These are phyloP conservation scores for Hormiphora californensis DNA, from an alignment of 37 sponge, comb jelly and placozoan genomes.

Conservation along the genomic window DNA sequence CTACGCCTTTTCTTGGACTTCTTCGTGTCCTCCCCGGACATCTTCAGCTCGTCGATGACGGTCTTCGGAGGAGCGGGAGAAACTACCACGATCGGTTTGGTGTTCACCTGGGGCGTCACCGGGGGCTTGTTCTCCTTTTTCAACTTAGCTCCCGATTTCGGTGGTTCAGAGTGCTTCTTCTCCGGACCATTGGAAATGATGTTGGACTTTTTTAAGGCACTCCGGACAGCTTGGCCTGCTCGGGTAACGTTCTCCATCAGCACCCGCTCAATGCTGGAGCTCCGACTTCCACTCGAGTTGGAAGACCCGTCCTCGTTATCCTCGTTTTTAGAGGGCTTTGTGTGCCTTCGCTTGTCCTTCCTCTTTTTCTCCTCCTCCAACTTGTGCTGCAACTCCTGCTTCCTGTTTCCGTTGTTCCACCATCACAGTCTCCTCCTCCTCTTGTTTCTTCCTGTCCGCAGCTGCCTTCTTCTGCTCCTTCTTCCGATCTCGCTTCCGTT, in stretches of 20 bases:
- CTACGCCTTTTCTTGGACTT: background rate
- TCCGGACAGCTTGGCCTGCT: constrained; percentile 6
- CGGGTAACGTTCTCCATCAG: constrained; percentile 30
- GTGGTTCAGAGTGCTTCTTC: background rate
- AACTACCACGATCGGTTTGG: too few relatives aligned
- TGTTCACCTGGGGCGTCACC: background rate
- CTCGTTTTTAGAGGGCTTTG: background rate
- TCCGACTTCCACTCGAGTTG: constrained; percentile 19
- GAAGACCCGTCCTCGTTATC: background rate
- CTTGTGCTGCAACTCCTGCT: constrained; percentile 8
- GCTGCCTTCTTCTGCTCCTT: constrained; percentile 42
- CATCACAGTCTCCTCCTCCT: background rate
- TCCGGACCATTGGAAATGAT: background rate
- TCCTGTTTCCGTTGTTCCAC: background rate
- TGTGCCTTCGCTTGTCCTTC: background rate
- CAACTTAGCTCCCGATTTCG: background rate
- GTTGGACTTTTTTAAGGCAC: constrained; percentile 32
- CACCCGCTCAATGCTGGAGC: constrained; percentile 15
- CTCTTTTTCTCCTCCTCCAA: constrained; percentile 16
- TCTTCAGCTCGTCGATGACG: background rate
- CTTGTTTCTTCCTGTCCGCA: constrained; percentile 10
- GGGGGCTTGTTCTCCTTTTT: constrained; percentile 22
- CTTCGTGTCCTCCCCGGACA: background rate
- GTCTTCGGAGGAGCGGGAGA: background rate
- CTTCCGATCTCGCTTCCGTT: constrained; percentile 1